Evolutionary conservation across 2,113 vertebrate species (phyloP).

Genomic region (Malurus alboscapulatus): DNA sequence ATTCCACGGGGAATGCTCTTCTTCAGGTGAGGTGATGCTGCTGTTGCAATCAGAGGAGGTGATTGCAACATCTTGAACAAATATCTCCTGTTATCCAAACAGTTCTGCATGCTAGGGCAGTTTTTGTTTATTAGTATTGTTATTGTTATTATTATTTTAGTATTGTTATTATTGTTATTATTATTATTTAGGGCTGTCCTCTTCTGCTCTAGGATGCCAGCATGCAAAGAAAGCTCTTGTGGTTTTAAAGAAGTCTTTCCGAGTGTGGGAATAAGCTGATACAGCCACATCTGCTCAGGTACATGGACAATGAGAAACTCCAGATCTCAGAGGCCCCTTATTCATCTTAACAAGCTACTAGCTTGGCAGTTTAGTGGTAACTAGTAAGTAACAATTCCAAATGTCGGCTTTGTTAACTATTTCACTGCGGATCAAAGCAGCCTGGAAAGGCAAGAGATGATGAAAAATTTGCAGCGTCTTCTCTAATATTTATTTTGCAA

Average conservation of each 20-base stretch:
- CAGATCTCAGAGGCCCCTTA: not conserved
- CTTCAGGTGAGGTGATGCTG: not conserved
- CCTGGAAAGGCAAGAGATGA: not conserved
- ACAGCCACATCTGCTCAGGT: not conserved
- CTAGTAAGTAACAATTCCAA: not conserved
- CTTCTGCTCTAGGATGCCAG: not conserved
- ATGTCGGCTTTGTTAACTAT: not conserved
- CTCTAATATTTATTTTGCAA: not conserved
- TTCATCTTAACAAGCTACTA: not conserved
- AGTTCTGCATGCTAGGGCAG: not conserved
- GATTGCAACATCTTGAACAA: constrained; percentile 17
- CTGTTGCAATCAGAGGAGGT: not conserved
- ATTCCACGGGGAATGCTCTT: not conserved
- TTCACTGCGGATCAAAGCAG: not conserved
- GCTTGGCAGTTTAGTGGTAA: not conserved
- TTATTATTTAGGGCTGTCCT: not conserved
- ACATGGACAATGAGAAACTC: not conserved
- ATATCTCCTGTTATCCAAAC: not conserved
- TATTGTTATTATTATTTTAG: not conserved
- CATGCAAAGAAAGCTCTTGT: not conserved
- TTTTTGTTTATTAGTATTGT: not conserved
- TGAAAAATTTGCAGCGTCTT: not conserved
- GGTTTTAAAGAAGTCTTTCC: not conserved
- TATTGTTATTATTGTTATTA: not conserved
- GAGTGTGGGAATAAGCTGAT: not conserved